A percentile compares a stretch with the other conserved stretches of the same genome.
Conservation (phyloP, 2,888 invertebrate genomes). For the Zaprionus bogoriensis region DNA sequence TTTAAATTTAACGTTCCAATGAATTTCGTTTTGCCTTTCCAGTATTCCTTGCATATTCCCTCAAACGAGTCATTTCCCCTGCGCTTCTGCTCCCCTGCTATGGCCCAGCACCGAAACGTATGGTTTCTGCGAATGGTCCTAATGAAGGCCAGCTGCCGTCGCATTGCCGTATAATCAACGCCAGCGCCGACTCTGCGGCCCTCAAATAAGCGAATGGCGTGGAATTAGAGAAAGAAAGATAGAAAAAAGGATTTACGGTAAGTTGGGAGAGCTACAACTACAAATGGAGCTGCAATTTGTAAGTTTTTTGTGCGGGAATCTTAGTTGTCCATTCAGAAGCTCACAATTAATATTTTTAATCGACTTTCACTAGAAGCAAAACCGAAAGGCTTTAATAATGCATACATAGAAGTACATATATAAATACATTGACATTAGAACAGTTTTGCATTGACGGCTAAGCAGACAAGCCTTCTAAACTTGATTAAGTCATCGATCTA, state of each 20-base stretch:
- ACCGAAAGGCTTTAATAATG: too few relatives aligned
- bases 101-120: slow-evolving; percentile 5
- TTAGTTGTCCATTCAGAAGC: too few relatives aligned
- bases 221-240: background rate
- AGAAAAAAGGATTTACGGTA: slow-evolving; percentile 11
- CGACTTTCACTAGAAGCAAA: too few relatives aligned
- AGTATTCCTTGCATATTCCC: slow-evolving; percentile 19
- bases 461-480: too few relatives aligned
- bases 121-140: slow-evolving; percentile 56
- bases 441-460: too few relatives aligned
- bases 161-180: slow-evolving; percentile 53
- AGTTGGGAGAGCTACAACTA: background rate
- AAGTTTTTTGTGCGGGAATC: slow-evolving; percentile 2
- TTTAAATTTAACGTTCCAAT: slow-evolving; percentile 73
- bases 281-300: slow-evolving; percentile 15
- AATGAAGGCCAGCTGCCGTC: slow-evolving; percentile 54
- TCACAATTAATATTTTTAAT: too few relatives aligned
- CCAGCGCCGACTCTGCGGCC: slow-evolving; percentile 18
- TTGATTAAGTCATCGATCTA: too few relatives aligned
- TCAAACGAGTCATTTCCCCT: slow-evolving; percentile 13
- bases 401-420: too few relatives aligned
- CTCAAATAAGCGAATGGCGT: slow-evolving; percentile 51
- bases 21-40: slow-evolving; percentile 53
- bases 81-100: background rate
- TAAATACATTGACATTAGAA: too few relatives aligned